Percentiles rank a stretch among this genome's conserved stretches.
Evolutionary conservation across 2,113 vertebrate species (phyloP).

Genomic region (Ictalurus furcatus): DNA sequence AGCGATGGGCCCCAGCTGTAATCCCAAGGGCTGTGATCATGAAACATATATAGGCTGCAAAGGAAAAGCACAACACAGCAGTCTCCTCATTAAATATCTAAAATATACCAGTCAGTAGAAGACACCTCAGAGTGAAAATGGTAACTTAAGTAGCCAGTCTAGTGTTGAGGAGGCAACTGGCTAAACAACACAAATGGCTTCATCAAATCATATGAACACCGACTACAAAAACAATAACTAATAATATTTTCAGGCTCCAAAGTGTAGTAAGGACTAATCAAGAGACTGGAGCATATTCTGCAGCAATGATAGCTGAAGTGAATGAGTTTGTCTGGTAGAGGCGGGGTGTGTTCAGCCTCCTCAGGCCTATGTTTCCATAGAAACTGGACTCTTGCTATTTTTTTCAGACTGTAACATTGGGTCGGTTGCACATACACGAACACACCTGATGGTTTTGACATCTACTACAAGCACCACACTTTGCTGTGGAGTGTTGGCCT

Average conservation of each 20-base stretch:
- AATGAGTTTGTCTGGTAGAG: neutral
- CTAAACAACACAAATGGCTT: neutral
- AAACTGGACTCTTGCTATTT: constrained; percentile 48
- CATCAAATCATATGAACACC: neutral
- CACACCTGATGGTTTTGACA: constrained; percentile 38
- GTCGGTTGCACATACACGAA: neutral
- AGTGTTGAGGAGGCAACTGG: neutral
- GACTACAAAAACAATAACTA: neutral
- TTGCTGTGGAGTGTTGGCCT: neutral
- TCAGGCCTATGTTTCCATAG: constrained; percentile 49
- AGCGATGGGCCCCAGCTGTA: constrained; percentile 76
- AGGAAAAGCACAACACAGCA: constrained; percentile 33
- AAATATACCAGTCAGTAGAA: neutral
- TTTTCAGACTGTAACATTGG: constrained; percentile 18
- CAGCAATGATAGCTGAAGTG: neutral
- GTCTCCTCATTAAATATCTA: neutral
- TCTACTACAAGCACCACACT: neutral
- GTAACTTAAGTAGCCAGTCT: neutral
- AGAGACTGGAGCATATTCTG: neutral
- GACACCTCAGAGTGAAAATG: neutral
- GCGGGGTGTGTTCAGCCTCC: neutral
- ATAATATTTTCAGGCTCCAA: neutral
- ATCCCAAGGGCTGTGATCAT: constrained; percentile 74
- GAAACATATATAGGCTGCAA: constrained; percentile 78
- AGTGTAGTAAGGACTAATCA: neutral